These are phyloP conservation scores for Ochropacha duplaris DNA, from an alignment of 2,888 invertebrate species.

Conservation along the genomic window DNA sequence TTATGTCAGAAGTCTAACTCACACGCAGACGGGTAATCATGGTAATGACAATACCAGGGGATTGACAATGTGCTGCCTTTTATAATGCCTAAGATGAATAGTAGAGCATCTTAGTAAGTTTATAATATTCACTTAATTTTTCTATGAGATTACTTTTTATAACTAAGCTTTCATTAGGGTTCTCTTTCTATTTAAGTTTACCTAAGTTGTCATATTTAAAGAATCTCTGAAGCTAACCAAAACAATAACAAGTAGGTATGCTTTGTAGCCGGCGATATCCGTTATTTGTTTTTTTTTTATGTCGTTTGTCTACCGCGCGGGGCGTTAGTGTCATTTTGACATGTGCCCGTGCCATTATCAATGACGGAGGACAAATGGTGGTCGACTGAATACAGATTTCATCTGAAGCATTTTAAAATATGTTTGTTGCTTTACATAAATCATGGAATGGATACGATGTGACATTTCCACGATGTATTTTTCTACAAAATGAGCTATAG, in stretches of 20 bases:
- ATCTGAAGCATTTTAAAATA: conserved; percentile 19
- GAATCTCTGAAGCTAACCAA: conserved; percentile 37
- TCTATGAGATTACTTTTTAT: too few relatives aligned
- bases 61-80: too few relatives aligned
- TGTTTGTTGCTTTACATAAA: background rate
- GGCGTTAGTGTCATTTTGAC: conserved; percentile 42
- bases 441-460: background rate
- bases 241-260: conserved; percentile 34
- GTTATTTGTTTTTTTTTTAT: conserved; percentile 33
- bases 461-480: background rate
- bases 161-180: background rate
- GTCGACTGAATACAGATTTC: conserved; percentile 43
- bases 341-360: conserved; percentile 57
- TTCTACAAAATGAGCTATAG: background rate
- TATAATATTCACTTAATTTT: too few relatives aligned
- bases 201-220: too few relatives aligned
- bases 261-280: conserved; percentile 24
- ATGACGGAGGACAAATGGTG: conserved; percentile 53
- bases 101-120: too few relatives aligned
- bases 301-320: conserved; percentile 44
- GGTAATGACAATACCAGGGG: too few relatives aligned
- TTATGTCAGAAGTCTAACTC: too few relatives aligned
- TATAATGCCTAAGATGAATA: too few relatives aligned
- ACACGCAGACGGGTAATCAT: too few relatives aligned
- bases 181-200: too few relatives aligned